Evolutionary conservation across 2,113 vertebrate genomes (phyloP), one percentile per base, ranked within the genome.

Genomic region (Leucopternis melanops): DNA sequence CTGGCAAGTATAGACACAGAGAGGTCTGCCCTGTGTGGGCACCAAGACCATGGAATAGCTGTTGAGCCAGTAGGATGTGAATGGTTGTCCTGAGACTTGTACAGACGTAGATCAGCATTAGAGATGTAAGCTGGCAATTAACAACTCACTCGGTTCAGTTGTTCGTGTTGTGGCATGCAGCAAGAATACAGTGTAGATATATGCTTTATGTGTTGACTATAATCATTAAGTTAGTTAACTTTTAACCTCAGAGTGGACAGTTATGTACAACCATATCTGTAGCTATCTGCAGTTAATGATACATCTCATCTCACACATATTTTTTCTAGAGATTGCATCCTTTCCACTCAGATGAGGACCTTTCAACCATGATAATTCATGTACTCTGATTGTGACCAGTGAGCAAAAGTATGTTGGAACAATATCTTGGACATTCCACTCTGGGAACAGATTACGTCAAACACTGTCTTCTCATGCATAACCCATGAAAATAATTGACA

Each of bases 301-400:
- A 77, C 61, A 69, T 75, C 86, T 86, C 67, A 73, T 81, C 31
- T 78, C 34, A 55, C 31, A 42, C 21, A 8, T 44, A 5, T 32
- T 86, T 96, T 89, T 73, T 36, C 72, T 66, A 54, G 59, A 79
- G 47, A 57, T 62, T 49, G 20, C 57, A 69, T 92, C 77, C 20
- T 94, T 95, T 95, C 77, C 49, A 50, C 86, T 92, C 86, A 84
- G 36, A 89, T 81, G 73, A 89, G 52, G 31, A 91, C 38, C 65
- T 47, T 81, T 87, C 83, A 92, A 20, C 77, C 73, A 23, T 59
- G 40, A 26, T 32, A 62, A 77, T 67, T 93, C 49, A 52, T n/a
- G 59, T 20, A 73, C 54, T 31, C 40, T 54, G 47, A 77, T 40
- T 63, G 36, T 90, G 85, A 90, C 59, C 40, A 84, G 36, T 1